Base-by-base conservation (phyloP, 2,797 vertebrate species). In the Sebastes flavidus region DNA sequence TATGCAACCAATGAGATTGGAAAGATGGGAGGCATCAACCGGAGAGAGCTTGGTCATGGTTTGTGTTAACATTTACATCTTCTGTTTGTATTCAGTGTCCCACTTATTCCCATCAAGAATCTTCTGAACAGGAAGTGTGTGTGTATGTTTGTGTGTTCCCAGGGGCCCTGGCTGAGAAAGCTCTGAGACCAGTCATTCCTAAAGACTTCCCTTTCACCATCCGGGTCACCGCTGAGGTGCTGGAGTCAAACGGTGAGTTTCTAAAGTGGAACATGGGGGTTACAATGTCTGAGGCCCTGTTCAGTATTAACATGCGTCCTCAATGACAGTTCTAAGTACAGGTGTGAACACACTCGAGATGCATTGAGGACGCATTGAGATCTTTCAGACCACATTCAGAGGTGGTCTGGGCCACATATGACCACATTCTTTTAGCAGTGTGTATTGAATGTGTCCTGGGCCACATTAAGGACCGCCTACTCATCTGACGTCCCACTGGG, bases 1-100 rank as follows among this genome's bases (percentile, higher is more conserved):
- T 99, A 99, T 72, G 99, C 99, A 81, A 99, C 99, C 62, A 99
- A 99, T 90, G 99, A 99, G 92, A 96, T 93, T 61, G 98, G 99
- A 72, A 99, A 96, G 95, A 93, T 97, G 77, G 96, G 95, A 58
- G 97, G 97, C 63, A 11, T 95, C 78, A 99, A 99, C 78, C 95
- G 99, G 83, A 95, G 99, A 91, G 98, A 98, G 86, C 97, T 99
- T 7, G 99, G 99, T 30, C 99, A 99, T 16, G 99, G 99, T 99
- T 82, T 93, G 97, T 94, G 76, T 81, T 63, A 5, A 24, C 8
- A 18, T 56, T 52, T 1, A 42, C 2, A 38, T 71, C 20, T 67
- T 61, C 14, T 63, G 1, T n/a, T 60, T 32, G 36, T 59, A 32
- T 24, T 75, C 20, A n/a, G n/a, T 49, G 8, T 69, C 30, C 5